A percentile compares a stretch with the other conserved stretches of the same genome.
Conservation (phyloP, 2,888 invertebrate species). For the Drosophila mimica region DNA sequence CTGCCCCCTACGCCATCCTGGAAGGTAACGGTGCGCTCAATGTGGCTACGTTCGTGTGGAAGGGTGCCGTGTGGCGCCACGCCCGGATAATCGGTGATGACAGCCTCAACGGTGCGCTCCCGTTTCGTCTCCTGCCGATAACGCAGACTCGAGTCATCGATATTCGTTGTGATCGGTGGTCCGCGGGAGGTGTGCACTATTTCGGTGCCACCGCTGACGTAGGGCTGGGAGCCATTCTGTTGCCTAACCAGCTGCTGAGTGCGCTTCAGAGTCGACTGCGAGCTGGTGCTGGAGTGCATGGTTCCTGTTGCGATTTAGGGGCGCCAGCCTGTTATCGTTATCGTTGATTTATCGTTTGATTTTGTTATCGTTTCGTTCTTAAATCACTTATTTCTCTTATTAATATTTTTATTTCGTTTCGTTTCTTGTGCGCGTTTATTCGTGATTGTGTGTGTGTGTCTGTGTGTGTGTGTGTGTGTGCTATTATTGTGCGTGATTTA, state of each 20-base stretch:
- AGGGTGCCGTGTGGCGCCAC: conserved; percentile 57
- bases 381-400: conserved; percentile 26
- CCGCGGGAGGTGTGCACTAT: conserved; percentile 85
- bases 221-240: conserved; percentile 67
- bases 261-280: conserved; percentile 78
- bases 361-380: conserved; percentile 48
- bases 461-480: conserved; percentile 36
- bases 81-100: conserved; percentile 85
- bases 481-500: conserved; percentile 73
- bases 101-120: conserved; percentile 86
- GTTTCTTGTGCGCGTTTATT: conserved; percentile 26
- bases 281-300: conserved; percentile 74
- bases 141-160: conserved; percentile 84
- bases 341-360: conserved; percentile 37
- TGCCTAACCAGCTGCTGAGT: conserved; percentile 73
- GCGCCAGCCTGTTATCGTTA: conserved; percentile 46
- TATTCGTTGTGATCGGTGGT: conserved; percentile 88
- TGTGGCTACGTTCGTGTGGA: conserved; percentile 84
- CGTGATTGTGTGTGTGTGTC: conserved; percentile 48
- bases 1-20: conserved; percentile 64
- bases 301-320: conserved; percentile 12
- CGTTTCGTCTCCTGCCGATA: conserved; percentile 86
- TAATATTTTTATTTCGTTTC: conserved; percentile 21
- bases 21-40: conserved; percentile 85
- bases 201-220: conserved; percentile 64